Conservation (phyloP, 2,797 vertebrate species). For the Cygnus olor region DNA sequence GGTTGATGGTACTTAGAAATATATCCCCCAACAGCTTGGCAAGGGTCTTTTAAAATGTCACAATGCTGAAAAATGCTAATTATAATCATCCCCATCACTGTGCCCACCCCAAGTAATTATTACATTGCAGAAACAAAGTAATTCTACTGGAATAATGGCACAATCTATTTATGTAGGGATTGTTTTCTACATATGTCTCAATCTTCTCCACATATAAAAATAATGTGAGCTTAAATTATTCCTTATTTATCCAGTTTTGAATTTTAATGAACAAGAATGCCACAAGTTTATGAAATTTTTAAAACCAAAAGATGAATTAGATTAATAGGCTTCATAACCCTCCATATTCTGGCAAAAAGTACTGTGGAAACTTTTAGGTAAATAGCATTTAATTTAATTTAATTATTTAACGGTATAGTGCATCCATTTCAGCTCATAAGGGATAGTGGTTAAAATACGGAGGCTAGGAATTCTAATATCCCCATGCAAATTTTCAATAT, state of each 20-base stretch:
- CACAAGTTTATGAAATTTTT: conserved; percentile 8
- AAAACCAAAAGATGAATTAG: conserved; percentile 23
- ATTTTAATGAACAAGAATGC: conserved; percentile 45
- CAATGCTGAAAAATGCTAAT: neutral
- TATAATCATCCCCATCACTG: neutral
- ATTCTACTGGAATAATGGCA: neutral
- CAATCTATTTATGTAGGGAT: conserved; percentile 43
- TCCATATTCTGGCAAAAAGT: neutral
- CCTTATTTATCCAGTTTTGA: conserved; percentile 36
- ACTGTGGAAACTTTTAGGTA: conserved; percentile 1
- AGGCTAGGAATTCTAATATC: neutral
- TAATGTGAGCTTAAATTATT: conserved; percentile 26
- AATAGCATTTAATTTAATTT: conserved; percentile 29
- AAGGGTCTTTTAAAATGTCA: neutral
- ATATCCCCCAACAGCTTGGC: neutral
- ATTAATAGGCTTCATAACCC: neutral
- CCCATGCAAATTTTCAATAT: neutral
- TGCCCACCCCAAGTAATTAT: neutral
- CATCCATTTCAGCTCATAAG: neutral
- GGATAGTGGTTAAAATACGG: neutral
- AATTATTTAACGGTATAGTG: conserved; percentile 15
- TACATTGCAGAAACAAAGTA: neutral
- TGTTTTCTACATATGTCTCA: conserved; percentile 31
- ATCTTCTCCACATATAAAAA: conserved; percentile 58
- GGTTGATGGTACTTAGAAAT: neutral